Evolutionary conservation across 2,797 vertebrate species (phyloP), one percentile per base, ranked within the genome.

Genomic region (Channa striata): DNA sequence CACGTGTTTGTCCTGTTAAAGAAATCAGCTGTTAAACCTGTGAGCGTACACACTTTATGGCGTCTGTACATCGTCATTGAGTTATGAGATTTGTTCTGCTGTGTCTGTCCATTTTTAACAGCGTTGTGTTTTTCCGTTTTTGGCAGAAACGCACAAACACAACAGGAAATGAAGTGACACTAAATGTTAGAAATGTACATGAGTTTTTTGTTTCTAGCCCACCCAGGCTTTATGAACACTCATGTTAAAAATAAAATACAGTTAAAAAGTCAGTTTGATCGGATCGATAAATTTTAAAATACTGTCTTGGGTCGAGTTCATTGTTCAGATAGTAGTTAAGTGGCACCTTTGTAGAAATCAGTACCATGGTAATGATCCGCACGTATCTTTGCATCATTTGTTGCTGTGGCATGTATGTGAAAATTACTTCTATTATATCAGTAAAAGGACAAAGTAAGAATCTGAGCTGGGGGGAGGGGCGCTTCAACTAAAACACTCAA

Each of bases 71-170:
- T 30, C 2, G 4, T 6, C 25, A 4, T 4, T 30, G 25, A 30
- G 25, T 30, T 30, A 30, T 30, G 25, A 30, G 25, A 30, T 30
- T 30, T 30, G 25, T 30, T 30, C 25, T 37, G 36, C 36, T 9
- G 36, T 12, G 25, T 37, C 36, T 8, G 36, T 37, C 36, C 36
- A 11, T 37, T 12, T 9, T 50, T 17, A 30, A 19, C 53, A 21
- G 66, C 19, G 70, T 61, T 50, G 47, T 59, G 74, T 79, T 12
- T 17, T 6, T 56, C 7, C 40, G 5, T 47, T 77, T 89, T 85
- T 92, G 89, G 89, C 89, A 87, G 83, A 89, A 70, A 17, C 89
- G 81, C 89, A 89, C 83, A 48, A 46, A 87, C 68, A 81, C 79
- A 80, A 80, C 77, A 71, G 85, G 80, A 91, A 72, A 82, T 68